Evolutionary conservation across 2,888 invertebrate genomes (phyloP).

Genomic region (Pseudeuparius sepicola): DNA sequence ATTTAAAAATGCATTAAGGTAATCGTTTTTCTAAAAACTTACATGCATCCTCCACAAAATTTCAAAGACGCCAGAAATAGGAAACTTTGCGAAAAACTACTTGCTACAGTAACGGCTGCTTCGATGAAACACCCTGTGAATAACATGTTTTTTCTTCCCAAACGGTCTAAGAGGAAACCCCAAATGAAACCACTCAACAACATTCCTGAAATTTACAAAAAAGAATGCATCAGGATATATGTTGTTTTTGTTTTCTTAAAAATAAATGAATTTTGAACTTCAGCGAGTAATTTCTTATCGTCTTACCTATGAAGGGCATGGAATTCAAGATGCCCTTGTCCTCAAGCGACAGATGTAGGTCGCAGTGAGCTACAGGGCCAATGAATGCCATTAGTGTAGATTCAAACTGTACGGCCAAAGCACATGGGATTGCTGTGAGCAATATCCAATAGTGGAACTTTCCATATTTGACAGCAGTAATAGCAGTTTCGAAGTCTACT

Average conservation of each 20-base stretch:
- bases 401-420: constrained; percentile 56
- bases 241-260: too few relatives aligned
- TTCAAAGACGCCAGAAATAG: constrained; percentile 55
- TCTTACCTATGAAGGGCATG: constrained; percentile 55
- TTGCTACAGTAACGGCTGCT: constrained; percentile 50
- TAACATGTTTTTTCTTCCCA: constrained; percentile 57
- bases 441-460: constrained; percentile 54
- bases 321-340: constrained; percentile 61
- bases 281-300: too few relatives aligned
- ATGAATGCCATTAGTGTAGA: constrained; percentile 60
- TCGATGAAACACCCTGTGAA: constrained; percentile 54
- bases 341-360: constrained; percentile 51
- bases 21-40: constrained; percentile 33
- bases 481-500: constrained; percentile 62
- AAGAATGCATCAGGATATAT: too few relatives aligned
- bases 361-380: constrained; percentile 61
- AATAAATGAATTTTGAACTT: too few relatives aligned
- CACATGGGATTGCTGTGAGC: constrained; percentile 50
- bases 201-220: constrained; percentile 41
- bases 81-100: constrained; percentile 55
- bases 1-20: not conserved
- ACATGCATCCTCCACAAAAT: constrained; percentile 64
- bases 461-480: constrained; percentile 58
- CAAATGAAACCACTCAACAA: constrained; percentile 61
- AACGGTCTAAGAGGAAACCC: constrained; percentile 66